A percentile compares a stretch with the other conserved stretches of the same genome.
Conservation (phyloP, 1,140 invertebrate genomes). For the Drosophila sechellia region DNA sequence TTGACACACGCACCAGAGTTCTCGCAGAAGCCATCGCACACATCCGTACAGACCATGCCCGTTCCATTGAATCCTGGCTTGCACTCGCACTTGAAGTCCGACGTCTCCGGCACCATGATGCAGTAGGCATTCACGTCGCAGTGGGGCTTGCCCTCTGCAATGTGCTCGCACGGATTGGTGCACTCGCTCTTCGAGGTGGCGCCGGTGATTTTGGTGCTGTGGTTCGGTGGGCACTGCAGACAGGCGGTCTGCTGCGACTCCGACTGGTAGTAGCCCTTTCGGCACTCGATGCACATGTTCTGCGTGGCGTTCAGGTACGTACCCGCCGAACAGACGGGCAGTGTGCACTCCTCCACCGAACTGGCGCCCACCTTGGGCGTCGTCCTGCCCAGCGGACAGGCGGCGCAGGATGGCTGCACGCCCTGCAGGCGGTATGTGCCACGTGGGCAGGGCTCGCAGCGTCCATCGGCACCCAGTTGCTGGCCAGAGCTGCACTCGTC, state of each 20-base stretch:
- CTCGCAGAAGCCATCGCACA: constrained; percentile 94
- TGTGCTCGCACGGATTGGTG: constrained; percentile 95
- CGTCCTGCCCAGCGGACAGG: constrained; percentile 95
- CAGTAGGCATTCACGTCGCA: constrained; percentile 96
- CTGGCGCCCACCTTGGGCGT: constrained; percentile 93
- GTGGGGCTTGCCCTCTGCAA: constrained; percentile 88
- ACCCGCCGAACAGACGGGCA: constrained; percentile 93
- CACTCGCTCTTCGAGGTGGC: constrained; percentile 92
- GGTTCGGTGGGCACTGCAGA: constrained; percentile 95
- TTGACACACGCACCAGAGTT: constrained; percentile 97
- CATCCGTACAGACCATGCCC: constrained; percentile 92
- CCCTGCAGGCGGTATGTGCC: constrained; percentile 96
- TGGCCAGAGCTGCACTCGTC: constrained; percentile 96
- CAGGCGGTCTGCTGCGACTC: constrained; percentile 95
- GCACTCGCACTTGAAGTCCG: constrained; percentile 96
- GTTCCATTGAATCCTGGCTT: constrained; percentile 97
- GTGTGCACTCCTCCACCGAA: constrained; percentile 94
- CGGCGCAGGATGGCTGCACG: constrained; percentile 93
- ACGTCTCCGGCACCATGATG: constrained; percentile 92
- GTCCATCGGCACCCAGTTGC: constrained; percentile 94
- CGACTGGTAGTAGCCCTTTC: constrained; percentile 96
- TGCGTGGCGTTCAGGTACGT: constrained; percentile 93
- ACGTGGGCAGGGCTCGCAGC: constrained; percentile 95
- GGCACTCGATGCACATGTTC: constrained; percentile 94
- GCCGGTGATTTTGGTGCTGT: constrained; percentile 93